phyloP scores from a whole-genome alignment of 1,140 invertebrate species.

The Lasioglossum baleicum region DNA sequence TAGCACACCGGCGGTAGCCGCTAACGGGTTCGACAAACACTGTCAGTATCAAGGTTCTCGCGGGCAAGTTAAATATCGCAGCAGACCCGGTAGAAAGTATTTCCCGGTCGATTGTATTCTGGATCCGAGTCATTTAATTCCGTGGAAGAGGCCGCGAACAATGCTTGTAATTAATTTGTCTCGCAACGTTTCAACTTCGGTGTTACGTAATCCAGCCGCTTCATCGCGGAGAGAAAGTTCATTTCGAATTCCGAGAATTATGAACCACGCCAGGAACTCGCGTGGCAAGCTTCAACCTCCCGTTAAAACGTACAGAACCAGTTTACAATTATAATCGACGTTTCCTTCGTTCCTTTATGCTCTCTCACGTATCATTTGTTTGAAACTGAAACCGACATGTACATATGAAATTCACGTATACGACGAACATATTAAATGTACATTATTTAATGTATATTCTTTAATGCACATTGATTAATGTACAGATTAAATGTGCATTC shows the following conservation, averaged over 20 bases:
- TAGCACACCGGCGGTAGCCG: background rate
- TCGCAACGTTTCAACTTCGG: background rate
- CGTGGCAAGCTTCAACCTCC: background rate
- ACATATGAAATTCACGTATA: too few species aligned
- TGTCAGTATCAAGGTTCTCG: background rate
- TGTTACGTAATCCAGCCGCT: constrained; percentile 6
- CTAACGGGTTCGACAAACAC: background rate
- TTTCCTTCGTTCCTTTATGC: too few species aligned
- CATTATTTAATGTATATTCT: too few species aligned
- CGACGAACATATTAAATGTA: too few species aligned
- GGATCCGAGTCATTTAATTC: background rate
- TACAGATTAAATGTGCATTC: too few species aligned
- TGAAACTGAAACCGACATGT: too few species aligned
- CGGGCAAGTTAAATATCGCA: background rate
- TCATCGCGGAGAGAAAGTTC: constrained; percentile 19
- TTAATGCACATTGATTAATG: too few species aligned
- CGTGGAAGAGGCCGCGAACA: background rate
- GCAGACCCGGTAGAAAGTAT: constrained; percentile 13
- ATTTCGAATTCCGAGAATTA: constrained; percentile 8
- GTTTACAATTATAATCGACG: too few species aligned
- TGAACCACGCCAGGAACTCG: constrained; percentile 1
- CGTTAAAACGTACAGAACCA: too few species aligned
- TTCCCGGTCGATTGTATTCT: background rate
- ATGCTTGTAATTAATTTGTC: constrained; percentile 2
- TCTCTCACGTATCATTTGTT: too few species aligned